phyloP scores from a whole-genome alignment of 2,888 invertebrate genomes.

The Drosophila parthenogenetica region DNA sequence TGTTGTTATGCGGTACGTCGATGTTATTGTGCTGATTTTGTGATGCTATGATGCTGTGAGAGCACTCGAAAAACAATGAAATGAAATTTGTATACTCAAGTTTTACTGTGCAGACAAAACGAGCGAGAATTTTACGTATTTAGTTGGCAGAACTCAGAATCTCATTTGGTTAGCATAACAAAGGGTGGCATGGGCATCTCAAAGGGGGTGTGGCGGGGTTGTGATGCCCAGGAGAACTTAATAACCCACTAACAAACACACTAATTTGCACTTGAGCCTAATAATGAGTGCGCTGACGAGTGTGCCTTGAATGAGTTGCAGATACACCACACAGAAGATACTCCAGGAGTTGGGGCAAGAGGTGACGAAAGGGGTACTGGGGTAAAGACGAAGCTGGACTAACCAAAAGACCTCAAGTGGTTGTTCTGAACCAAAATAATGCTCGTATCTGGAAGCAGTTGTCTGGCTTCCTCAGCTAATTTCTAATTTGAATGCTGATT shows the following conservation, averaged over 20 bases:
- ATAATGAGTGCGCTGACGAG: slow-evolving; percentile 81
- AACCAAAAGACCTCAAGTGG: slow-evolving; percentile 52
- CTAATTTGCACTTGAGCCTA: slow-evolving; percentile 82
- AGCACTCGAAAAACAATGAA: slow-evolving; percentile 80
- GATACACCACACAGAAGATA: slow-evolving; percentile 22
- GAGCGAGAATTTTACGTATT: slow-evolving; percentile 44
- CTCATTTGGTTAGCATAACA: slow-evolving; percentile 81
- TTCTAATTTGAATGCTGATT: slow-evolving; percentile 81
- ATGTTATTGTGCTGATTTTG: slow-evolving; percentile 19
- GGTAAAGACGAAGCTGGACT: background rate
- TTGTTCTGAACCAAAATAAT: slow-evolving; percentile 44
- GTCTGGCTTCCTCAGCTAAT: slow-evolving; percentile 52
- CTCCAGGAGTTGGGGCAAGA: background rate
- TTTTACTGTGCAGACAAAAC: slow-evolving; percentile 74
- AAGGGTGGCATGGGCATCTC: slow-evolving; percentile 31
- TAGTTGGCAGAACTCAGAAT: slow-evolving; percentile 52
- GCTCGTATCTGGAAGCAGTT: slow-evolving; percentile 57
- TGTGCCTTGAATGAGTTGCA: slow-evolving; percentile 62
- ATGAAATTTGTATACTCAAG: slow-evolving; percentile 81
- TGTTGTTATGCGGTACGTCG: slow-evolving; percentile 28
- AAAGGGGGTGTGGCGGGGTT: background rate
- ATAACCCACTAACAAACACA: slow-evolving; percentile 81
- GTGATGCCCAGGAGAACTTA: slow-evolving; percentile 58
- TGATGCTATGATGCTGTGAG: slow-evolving; percentile 31
- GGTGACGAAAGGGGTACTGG: background rate